Evolutionary conservation across 2,888 invertebrate genomes (phyloP), one percentile per base, ranked within the genome.

Genomic region (Corbicula japonica): DNA sequence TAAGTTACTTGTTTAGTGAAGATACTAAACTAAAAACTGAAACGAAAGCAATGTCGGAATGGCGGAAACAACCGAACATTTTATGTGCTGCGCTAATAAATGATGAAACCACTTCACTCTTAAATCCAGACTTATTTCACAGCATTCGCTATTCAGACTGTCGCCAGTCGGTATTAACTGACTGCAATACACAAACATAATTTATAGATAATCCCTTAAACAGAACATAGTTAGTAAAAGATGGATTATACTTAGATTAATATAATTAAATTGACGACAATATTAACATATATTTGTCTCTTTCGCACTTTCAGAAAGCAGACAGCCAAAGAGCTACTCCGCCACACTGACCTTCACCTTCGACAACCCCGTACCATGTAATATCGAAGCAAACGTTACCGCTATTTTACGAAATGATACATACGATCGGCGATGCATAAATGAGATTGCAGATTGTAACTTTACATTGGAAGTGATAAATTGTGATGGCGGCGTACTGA

Each of bases 321-420:
- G 41, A 41, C 46, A 46, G 44, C 80, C 80, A 2, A 38, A 21
- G 18, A 58, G 44, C 3, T 80, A 80, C 44, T 44, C 66, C 34
- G 70, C 61, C 21, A 62, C 41, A 10, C 8, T 80, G 44, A 73
- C 68, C 26, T 63, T 80, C 28, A 56, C 32, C 21, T 71, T 76
- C 28, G 52, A 46, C 21, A 34, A 44, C 21, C 72, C 72, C 5
- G 63, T 80, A 15, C 69, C 72, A 18, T 80, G 80, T 69, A 58
- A 58, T 21, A 46, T 44, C 10, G 58, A 30, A 15, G 63, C 54
- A 10, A 54, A 61, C 18, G 66, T 72, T 0, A 52, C 15, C 54
- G 23, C 15, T n/a, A n/a, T 6, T 10, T 26, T 73, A 38, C 35
- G 56, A 38, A 10, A 34, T 1, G 35, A 63, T 3, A 50, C 44